A percentile compares a stretch with the other conserved stretches of the same genome.
These are phyloP conservation scores for Merops nubicus DNA, from an alignment of 2,113 vertebrate species.

Conservation along the genomic window DNA sequence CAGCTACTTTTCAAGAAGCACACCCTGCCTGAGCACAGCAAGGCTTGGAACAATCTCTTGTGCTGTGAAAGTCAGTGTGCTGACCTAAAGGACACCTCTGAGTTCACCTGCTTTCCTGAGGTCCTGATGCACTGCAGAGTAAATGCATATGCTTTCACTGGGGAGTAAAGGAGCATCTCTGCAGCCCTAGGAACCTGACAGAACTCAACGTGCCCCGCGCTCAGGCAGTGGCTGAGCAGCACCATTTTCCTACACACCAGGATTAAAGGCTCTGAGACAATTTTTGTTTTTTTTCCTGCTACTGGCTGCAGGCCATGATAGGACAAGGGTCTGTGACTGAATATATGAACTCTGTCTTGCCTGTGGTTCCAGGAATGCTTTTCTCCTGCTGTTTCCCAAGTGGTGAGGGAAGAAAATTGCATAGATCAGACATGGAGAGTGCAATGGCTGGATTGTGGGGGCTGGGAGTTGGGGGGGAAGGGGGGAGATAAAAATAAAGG, in stretches of 20 bases:
- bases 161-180: neutral
- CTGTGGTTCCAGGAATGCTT: neutral
- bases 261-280: neutral
- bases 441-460: neutral
- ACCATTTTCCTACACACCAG: neutral
- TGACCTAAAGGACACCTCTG: neutral
- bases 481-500: too few species aligned
- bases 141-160: neutral
- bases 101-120: neutral
- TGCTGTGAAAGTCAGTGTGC: fast-evolving
- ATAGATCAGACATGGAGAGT: neutral
- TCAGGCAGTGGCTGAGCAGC: neutral
- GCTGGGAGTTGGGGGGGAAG: too few species aligned
- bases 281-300: neutral
- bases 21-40: neutral
- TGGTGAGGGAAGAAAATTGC: neutral
- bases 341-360: neutral
- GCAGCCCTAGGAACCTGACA: neutral
- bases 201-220: neutral
- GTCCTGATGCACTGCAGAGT: neutral
- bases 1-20: neutral
- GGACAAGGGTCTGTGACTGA: neutral
- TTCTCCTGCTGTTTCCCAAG: too few species aligned
- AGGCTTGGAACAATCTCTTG: neutral
- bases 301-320: neutral